Base-by-base conservation (phyloP, 2,888 invertebrate genomes). In the Pinctada fucata region DNA sequence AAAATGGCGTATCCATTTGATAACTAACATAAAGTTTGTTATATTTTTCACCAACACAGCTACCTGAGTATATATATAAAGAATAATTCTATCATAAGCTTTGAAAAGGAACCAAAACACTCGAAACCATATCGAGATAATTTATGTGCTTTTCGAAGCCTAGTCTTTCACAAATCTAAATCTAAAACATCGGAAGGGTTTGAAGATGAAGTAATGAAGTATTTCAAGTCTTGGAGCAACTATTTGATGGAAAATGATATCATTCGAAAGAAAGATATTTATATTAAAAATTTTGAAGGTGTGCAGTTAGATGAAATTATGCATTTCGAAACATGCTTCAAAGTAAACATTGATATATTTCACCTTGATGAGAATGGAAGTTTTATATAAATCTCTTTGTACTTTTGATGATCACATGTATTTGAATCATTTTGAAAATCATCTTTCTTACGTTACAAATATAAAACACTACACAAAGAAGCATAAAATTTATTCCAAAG, bases 361-460 rank as follows among this genome's bases (percentile, higher is more conserved):
- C 6, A 52, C 5, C 5, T 52, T 5, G 58, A 52, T 52, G 58
- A 52, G 10, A 52, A 52, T 52, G 58, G 10, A 52, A 52, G 58
- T 52, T 5, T 8, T 52, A 52, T 52, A 52, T 52, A 52, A 52
- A 10, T 52, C 58, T 52, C 58, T 52, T 8, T 52, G 58, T 52
- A 10, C 58, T 52, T 52, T 8, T 52, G 58, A 52, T 8, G 10
- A 52, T 52, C 58, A 52, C 10, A 52, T 52, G 58, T 52, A 8
- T 52, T 10, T 52, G 10, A 52, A 52, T 52, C 5, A 8, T 16
- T 75, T 51, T 58, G 67, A 79, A 52, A 79, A 75, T 65, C 71
- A 79, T 52, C 63, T 79, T 10, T 79, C 79, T 3, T 79, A 75
- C 48, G 72, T 79, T 13, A 71, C 50, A 45, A 67, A 79, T 71